Base-by-base conservation (phyloP, 1,140 invertebrate species). In the Nasonia longicornis region DNA sequence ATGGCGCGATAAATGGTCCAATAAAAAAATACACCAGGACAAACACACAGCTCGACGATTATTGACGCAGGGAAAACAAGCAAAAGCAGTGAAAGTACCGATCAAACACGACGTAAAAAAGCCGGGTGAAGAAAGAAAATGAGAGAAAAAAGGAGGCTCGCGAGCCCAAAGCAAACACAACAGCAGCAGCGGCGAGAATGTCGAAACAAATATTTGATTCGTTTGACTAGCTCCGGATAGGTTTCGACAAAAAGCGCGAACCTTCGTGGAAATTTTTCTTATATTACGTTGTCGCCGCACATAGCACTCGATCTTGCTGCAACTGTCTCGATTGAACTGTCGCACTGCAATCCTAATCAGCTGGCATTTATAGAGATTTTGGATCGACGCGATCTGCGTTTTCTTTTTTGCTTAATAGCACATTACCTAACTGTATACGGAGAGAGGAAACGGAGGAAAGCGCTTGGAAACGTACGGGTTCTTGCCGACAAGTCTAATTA, bases 121-220 rank as follows among this genome's bases (percentile, higher is more conserved):
- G 26, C 12, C 26, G 22, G 26, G 4, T 14, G 38, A 22, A 35
- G 67, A 78, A 78, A 77, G 64, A 77, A 7, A 69, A 67, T 58
- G 76, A 78, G 66, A 16, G 66, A 70, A 11, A 48, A 35, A 70
- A 45, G 29, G 10, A 78, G 26, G 64, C 14, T 78, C 45, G 22
- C 63, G 31, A 76, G 31, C 7, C 22, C 45, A 78, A 77, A 70
- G 11, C 3, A 77, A 77, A 77, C n/a, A 42, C 42, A 38, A 64
- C n/a, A 67, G 22, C 22, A 29, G 64, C 8, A 31, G 64, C 64
- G 3, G 29, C 0, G 4, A 31, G 22, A 8, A 7, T 78, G 66
- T 70, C 38, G 77, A 70, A 78, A 78, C 12, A 71, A 78, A 70
- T 69, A 67, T 78, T 78, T 71, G 26, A 71, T 71, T 70, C 66